Percentiles rank a stretch among this genome's conserved stretches.
Conservation (phyloP, 1,140 invertebrate species). For the Neodiprion lecontei region DNA sequence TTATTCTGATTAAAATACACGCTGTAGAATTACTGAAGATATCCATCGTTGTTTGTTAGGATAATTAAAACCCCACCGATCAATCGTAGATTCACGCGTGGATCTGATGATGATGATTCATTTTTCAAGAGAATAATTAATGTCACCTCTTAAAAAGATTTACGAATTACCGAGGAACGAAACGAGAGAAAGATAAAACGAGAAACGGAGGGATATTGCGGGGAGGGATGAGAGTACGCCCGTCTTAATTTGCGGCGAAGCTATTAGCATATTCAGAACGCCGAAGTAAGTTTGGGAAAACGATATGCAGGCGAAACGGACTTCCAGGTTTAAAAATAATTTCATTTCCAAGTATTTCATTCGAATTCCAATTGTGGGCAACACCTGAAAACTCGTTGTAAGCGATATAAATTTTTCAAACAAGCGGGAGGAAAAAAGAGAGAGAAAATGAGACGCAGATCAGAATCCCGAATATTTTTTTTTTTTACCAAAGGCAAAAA, state of each 20-base stretch:
- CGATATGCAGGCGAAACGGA: not conserved
- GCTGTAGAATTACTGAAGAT: not conserved
- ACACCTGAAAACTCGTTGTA: not conserved
- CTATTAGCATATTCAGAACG: not conserved
- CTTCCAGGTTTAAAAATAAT: no score
- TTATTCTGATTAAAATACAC: conserved; percentile 3
- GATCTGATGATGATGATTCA: not conserved
- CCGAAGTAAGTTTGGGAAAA: not conserved
- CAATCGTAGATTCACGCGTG: not conserved
- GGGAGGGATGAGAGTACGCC: not conserved
- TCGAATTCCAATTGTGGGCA: not conserved
- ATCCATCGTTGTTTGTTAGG: not conserved
- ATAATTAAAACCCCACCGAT: not conserved
- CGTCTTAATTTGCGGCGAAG: not conserved
- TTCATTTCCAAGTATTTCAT: not conserved
- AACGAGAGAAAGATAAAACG: not conserved
- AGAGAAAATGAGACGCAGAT: not conserved
- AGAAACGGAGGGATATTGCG: not conserved
- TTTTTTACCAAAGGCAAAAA: no score
- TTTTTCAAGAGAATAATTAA: conserved; percentile 7
- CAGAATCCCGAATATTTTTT: not conserved
- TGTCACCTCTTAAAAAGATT: conserved; percentile 1
- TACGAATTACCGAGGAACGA: not conserved
- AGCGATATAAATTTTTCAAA: not conserved
- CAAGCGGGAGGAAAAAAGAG: not conserved